phyloP scores from a whole-genome alignment of 2,797 vertebrate species.

The Australoheros facetus region DNA sequence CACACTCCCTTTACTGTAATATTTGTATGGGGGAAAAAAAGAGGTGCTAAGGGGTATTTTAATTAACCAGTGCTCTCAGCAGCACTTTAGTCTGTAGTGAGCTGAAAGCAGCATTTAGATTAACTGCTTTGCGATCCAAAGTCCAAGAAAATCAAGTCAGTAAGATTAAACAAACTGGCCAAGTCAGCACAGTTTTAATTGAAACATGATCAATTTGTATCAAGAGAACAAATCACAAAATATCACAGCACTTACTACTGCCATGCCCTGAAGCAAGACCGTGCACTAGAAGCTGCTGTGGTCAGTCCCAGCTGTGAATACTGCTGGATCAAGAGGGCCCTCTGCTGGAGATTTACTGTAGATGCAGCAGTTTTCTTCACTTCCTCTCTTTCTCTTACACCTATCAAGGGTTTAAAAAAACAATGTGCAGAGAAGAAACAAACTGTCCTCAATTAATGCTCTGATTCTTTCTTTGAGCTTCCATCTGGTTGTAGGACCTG shows the following conservation, averaged over 20 bases:
- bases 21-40: no score
- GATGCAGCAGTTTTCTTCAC: neutral
- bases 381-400: neutral
- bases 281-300: neutral
- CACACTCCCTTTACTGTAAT: neutral
- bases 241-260: neutral
- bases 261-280: neutral
- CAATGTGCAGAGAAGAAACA: neutral
- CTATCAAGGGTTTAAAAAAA: no score
- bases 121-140: neutral
- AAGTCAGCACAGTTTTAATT: neutral
- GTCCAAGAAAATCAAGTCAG: rapidly evolving
- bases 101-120: neutral
- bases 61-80: neutral
- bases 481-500: no score
- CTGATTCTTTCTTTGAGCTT: neutral
- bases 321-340: conserved; percentile 10
- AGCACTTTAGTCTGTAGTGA: neutral
- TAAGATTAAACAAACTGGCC: neutral
- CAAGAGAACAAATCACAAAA: neutral
- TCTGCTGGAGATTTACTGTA: conserved; percentile 18
- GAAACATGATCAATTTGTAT: neutral
- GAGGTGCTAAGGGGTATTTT: neutral
- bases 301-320: neutral
- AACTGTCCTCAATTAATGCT: neutral